Conservation (phyloP, 2,113 vertebrate genomes). For the Ophiodon elongatus region DNA sequence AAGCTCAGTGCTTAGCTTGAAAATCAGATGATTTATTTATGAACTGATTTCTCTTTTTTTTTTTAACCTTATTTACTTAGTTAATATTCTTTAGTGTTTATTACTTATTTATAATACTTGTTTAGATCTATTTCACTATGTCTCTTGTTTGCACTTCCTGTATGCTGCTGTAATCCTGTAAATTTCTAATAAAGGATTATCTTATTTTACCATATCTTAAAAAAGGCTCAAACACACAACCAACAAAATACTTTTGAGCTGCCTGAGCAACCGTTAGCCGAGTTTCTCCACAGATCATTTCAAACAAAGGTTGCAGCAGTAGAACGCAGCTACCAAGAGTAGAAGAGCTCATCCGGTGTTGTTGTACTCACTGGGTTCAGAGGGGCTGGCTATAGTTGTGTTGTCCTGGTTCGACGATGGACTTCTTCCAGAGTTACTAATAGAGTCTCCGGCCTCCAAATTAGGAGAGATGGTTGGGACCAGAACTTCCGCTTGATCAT, state of each 20-base stretch:
- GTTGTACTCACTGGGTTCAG: conserved; percentile 80
- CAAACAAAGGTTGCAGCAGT: not conserved
- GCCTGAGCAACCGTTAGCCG: not conserved
- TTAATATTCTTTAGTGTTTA: too few relatives aligned
- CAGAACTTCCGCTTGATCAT: conserved; percentile 19
- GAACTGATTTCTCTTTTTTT: too few relatives aligned
- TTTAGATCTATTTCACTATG: too few relatives aligned
- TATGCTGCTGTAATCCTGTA: too few relatives aligned
- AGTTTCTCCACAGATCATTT: not conserved
- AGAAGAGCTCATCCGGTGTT: not conserved
- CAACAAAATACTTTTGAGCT: not conserved
- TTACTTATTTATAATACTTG: too few relatives aligned
- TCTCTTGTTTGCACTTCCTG: too few relatives aligned
- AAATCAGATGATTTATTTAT: not conserved
- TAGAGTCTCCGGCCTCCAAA: not conserved
- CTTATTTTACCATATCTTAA: too few relatives aligned
- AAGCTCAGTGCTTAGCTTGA: not conserved
- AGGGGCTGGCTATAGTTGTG: not conserved
- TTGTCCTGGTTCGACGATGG: conserved; percentile 16
- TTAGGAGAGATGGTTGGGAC: not conserved
- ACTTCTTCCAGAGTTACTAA: not conserved
- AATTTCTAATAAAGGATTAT: too few relatives aligned
- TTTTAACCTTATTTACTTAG: too few relatives aligned
- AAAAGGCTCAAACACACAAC: not conserved
- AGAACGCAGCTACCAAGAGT: not conserved